Base-by-base conservation (phyloP, 1,140 invertebrate species). In the Lordiphosa mommai region DNA sequence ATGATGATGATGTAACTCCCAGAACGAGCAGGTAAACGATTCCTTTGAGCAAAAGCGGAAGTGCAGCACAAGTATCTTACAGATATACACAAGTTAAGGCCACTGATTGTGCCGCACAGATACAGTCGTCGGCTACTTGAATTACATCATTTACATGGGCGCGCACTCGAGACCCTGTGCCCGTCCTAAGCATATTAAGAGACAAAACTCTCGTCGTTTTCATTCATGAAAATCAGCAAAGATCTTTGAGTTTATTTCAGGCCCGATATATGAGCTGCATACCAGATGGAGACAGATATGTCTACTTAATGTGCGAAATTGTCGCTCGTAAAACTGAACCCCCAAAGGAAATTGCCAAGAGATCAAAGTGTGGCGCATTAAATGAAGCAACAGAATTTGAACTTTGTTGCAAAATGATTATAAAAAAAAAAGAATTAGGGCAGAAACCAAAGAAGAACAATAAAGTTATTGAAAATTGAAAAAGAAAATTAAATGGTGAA, bases 11-110 rank as follows among this genome's bases (percentile, higher is more conserved):
- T 67, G 52, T 63, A 71, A 80, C 59, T 80, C 61, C 71, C 67
- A 51, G 68, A 82, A 73, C 70, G 55, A 48, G 50, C 69, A 66
- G 66, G 67, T 70, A 71, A 63, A 34, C 34, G 43, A 44, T 17
- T 43, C 40, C 44, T 29, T 27, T 44, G 20, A 33, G 20, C 33
- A 36, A 13, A 56, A 61, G 33, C 77, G 76, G 76, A 82, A 82
- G 68, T 71, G 64, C 68, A 63, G 44, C 36, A 4, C 40, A 32
- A 43, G 59, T 68, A 68, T 65, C 59, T 67, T 3, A 7, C 29
- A 53, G 12, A 77, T 69, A 79, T 79, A 73, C 67, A 67, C 76
- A 71, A 76, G 74, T 80, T 67, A 82, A 80, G 76, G 77, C 47
- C 71, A 70, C 66, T 56, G 77, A 71, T 71, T 70, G 63, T 67